Percentiles rank a stretch among this genome's conserved stretches.
Evolutionary conservation across 1,140 invertebrate genomes (phyloP).

Genomic region (Scaptomyza pallida): DNA sequence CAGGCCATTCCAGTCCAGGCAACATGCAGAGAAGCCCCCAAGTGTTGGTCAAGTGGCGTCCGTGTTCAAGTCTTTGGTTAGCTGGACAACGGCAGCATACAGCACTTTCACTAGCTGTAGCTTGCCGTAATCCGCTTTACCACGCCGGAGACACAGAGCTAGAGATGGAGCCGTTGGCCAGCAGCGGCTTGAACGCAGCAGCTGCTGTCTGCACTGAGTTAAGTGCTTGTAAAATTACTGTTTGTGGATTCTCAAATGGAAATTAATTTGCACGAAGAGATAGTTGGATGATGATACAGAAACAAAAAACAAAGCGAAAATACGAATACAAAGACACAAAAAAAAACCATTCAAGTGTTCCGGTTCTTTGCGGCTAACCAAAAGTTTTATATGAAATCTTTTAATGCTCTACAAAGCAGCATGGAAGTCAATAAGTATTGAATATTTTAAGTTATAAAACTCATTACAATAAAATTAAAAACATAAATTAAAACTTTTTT

Average conservation of each 20-base stretch:
- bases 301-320: background rate
- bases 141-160: conserved; percentile 35
- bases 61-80: conserved; percentile 35
- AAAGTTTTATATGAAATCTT: background rate
- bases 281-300: conserved; percentile 1
- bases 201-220: conserved; percentile 42
- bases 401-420: background rate
- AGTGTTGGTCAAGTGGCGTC: conserved; percentile 56
- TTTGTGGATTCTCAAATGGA: conserved; percentile 70
- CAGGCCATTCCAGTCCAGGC: too few relatives aligned
- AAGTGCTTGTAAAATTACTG: conserved; percentile 78
- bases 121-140: conserved; percentile 69
- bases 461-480: background rate
- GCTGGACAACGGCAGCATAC: conserved; percentile 4
- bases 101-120: conserved; percentile 5
- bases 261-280: conserved; percentile 61
- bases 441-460: too few relatives aligned
- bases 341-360: conserved; percentile 22
- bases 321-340: conserved; percentile 1
- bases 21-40: conserved; percentile 42
- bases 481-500: background rate
- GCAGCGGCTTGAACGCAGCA: conserved; percentile 26
- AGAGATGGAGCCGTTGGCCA: conserved; percentile 6
- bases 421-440: too few relatives aligned
- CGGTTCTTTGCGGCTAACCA: conserved; percentile 6